These are phyloP conservation scores for Loxodonta africana DNA, from an alignment of 2,113 vertebrate species.

Conservation along the genomic window DNA sequence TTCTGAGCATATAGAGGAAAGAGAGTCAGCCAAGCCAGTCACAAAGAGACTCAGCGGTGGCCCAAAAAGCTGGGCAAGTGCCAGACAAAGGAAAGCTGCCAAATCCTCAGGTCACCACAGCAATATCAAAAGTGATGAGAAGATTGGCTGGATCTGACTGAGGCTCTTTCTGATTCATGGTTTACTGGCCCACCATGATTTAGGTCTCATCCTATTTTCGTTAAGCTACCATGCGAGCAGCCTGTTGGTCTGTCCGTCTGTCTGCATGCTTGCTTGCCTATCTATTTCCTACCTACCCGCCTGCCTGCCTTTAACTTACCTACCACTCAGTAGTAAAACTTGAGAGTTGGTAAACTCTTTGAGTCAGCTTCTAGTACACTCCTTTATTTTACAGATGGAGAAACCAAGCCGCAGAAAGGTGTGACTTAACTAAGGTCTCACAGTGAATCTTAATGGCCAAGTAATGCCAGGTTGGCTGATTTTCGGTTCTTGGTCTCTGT, in stretches of 20 bases:
- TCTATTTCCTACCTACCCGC: not conserved
- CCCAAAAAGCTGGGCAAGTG: not conserved
- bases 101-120: not conserved
- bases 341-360: not conserved
- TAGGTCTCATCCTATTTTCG: not conserved
- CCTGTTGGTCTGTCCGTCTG: not conserved
- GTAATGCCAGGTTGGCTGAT: not conserved
- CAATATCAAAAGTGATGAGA: not conserved
- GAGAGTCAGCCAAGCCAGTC: not conserved
- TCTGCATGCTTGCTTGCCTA: not conserved
- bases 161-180: not conserved
- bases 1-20: not conserved
- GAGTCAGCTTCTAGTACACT: not conserved
- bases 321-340: not conserved
- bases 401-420: not conserved
- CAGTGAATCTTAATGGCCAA: not conserved
- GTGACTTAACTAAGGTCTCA: not conserved
- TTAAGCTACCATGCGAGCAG: not conserved
- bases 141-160: not conserved
- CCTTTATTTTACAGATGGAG: not conserved
- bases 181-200: not conserved
- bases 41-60: not conserved
- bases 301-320: constrained; percentile 3
- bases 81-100: not conserved
- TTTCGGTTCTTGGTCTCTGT: constrained; percentile 42